phyloP scores from a whole-genome alignment of 2,888 invertebrate genomes.

The Hydriomena furcata region DNA sequence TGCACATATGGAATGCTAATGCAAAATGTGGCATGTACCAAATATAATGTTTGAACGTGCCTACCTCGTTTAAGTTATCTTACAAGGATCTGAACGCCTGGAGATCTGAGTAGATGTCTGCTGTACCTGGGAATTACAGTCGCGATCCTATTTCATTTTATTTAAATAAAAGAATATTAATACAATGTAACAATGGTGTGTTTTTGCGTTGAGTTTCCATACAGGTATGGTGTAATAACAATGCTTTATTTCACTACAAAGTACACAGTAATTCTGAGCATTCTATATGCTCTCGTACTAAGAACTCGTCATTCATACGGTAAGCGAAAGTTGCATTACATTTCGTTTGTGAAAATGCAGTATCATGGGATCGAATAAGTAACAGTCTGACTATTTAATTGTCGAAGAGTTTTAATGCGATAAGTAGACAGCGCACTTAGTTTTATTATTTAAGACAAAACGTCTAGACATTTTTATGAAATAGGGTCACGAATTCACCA shows the following conservation, averaged over 20 bases:
- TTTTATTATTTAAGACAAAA: neutral
- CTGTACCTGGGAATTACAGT: no score
- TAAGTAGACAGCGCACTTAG: neutral
- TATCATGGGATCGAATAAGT: slow-evolving; percentile 58
- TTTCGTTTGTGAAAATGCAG: slow-evolving; percentile 67
- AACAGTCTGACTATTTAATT: slow-evolving; percentile 18
- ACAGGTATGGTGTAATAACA: slow-evolving; percentile 22
- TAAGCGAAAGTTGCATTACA: slow-evolving; percentile 69
- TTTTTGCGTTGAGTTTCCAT: slow-evolving; percentile 23
- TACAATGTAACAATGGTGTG: slow-evolving; percentile 14
- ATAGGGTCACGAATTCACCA: no score
- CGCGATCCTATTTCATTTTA: no score
- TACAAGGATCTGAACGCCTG: no score
- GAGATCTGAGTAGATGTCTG: no score
- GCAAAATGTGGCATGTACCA: no score
- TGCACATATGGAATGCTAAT: no score
- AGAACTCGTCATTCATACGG: slow-evolving; percentile 32
- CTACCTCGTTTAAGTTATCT: no score
- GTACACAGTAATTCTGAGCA: slow-evolving; percentile 17
- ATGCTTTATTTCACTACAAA: slow-evolving; percentile 18
- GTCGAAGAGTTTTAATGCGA: slow-evolving; percentile 7
- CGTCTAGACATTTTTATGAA: neutral
- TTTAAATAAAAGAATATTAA: slow-evolving; percentile 4
- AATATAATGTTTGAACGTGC: no score
- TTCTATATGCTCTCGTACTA: slow-evolving; percentile 20